These are phyloP conservation scores for Sebastolobus altivelis DNA, from an alignment of 2,797 vertebrate genomes.

Conservation along the genomic window DNA sequence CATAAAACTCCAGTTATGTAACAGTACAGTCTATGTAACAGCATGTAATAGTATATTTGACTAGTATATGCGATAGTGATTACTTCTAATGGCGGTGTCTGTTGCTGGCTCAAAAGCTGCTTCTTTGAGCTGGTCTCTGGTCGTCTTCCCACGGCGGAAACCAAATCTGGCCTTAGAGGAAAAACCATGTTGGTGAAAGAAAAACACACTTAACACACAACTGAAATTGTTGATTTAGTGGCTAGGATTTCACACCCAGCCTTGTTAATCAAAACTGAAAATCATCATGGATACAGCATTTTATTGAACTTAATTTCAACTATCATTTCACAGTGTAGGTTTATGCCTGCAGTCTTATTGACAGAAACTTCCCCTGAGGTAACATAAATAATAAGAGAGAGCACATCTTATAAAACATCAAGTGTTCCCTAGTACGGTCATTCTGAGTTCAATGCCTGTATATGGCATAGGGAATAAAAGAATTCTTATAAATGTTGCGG, in stretches of 20 bases:
- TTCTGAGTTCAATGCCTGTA: too few species aligned
- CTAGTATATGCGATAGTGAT: background rate
- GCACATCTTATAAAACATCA: too few species aligned
- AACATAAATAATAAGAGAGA: too few species aligned
- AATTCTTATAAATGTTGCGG: too few species aligned
- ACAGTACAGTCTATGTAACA: background rate
- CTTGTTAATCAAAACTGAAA: background rate
- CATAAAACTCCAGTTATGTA: background rate
- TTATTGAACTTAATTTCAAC: background rate
- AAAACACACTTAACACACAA: slow-evolving; percentile 6
- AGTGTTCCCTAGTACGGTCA: too few species aligned
- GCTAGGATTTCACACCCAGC: background rate
- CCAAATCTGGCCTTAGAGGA: slow-evolving; percentile 89
- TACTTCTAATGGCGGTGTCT: slow-evolving; percentile 91
- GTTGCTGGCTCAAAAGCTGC: slow-evolving; percentile 90
- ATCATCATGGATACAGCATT: background rate
- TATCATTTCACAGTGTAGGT: background rate
- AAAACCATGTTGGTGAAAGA: slow-evolving; percentile 84
- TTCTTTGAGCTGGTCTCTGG: slow-evolving; percentile 90
- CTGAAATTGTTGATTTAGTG: background rate
- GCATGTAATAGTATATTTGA: background rate
- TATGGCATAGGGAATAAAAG: too few species aligned
- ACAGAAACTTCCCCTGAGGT: background rate
- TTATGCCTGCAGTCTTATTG: background rate
- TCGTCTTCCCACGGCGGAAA: slow-evolving; percentile 84